A percentile compares a stretch with the other conserved stretches of the same genome.
phyloP scores from a whole-genome alignment of 2,888 invertebrate genomes.

The Cosmia pyralina region DNA sequence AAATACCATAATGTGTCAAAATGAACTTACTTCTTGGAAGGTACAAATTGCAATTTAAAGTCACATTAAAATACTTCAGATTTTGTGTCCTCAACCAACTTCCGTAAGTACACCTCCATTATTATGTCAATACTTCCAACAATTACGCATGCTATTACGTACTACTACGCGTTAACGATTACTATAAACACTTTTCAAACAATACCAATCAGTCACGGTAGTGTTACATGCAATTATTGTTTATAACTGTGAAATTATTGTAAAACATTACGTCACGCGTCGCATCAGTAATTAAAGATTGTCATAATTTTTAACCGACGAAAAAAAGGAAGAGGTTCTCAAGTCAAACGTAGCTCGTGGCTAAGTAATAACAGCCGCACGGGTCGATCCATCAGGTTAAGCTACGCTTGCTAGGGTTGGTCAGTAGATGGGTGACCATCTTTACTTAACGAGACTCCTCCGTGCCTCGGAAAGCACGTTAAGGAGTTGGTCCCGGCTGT shows the following conservation, averaged over 20 bases:
- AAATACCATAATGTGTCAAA: no score
- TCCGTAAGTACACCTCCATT: neutral
- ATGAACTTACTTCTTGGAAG: neutral
- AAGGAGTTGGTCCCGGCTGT: no score
- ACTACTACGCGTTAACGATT: constrained; percentile 38
- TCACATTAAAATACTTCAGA: neutral
- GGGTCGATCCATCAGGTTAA: no score
- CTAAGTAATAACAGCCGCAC: no score
- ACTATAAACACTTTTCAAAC: constrained; percentile 26
- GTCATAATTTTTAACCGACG: constrained; percentile 37
- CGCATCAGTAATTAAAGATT: constrained; percentile 38
- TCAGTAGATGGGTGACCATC: no score
- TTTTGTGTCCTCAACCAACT: neutral
- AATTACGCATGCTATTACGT: constrained; percentile 22
- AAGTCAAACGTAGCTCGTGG: no score
- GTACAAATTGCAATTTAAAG: neutral
- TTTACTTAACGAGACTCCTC: no score
- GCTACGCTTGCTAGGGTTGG: no score
- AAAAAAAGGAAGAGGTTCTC: no score
- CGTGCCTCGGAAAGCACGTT: no score
- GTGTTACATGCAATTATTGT: constrained; percentile 36
- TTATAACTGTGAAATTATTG: constrained; percentile 36
- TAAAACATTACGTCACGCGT: constrained; percentile 25
- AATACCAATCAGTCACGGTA: constrained; percentile 40
- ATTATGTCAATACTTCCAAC: constrained; percentile 2